A percentile compares a stretch with the other conserved stretches of the same genome.
phyloP scores from a whole-genome alignment of 2,797 vertebrate species.

The Oreonectes daqikongensis region DNA sequence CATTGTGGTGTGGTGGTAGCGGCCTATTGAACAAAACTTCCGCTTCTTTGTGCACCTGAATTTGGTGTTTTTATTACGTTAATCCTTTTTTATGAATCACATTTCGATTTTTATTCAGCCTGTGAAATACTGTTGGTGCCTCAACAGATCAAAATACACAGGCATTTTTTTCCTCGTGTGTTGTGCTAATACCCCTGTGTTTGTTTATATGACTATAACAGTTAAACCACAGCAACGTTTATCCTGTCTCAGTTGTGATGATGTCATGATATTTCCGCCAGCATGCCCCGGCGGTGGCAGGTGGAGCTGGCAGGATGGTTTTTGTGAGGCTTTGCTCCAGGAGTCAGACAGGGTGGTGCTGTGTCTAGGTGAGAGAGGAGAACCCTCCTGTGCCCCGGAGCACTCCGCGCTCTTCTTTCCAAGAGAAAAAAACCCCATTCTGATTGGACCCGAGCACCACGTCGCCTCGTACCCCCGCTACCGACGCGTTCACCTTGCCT shows the following conservation, averaged over 20 bases:
- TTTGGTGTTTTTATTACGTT: neutral
- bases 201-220: constrained; percentile 54
- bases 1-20: neutral
- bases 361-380: constrained; percentile 73
- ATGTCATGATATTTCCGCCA: constrained; percentile 59
- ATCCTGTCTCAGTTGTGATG: constrained; percentile 59
- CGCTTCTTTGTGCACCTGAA: constrained; percentile 20
- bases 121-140: neutral
- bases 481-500: constrained; percentile 76
- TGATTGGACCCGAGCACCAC: constrained; percentile 76
- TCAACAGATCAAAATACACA: too few species aligned
- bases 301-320: constrained; percentile 66
- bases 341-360: constrained; percentile 73
- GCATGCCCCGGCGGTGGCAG: constrained; percentile 64
- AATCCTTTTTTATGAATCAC: neutral
- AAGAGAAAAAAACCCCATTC: constrained; percentile 59
- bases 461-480: too few species aligned
- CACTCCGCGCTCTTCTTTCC: constrained; percentile 61
- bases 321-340: constrained; percentile 64
- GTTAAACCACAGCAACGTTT: constrained; percentile 40
- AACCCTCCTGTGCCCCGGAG: constrained; percentile 71
- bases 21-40: constrained; percentile 47
- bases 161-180: neutral
- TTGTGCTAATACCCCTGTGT: constrained; percentile 39
- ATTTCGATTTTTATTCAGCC: neutral